Percentiles rank a stretch among this genome's conserved stretches.
Conservation (phyloP, 2,888 invertebrate species). For the Neelides folsomi region DNA sequence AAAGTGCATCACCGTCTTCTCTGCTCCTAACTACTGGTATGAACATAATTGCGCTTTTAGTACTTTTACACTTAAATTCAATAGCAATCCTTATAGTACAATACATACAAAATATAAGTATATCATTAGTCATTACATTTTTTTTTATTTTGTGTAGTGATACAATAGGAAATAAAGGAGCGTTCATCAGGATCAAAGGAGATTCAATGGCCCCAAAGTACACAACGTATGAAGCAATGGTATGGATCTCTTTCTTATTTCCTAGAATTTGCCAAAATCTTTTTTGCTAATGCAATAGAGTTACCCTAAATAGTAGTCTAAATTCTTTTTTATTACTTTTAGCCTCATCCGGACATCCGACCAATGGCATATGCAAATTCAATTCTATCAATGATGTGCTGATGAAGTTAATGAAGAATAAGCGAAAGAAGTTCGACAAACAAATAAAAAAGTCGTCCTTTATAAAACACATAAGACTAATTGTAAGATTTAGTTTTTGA, state of each 20-base stretch:
- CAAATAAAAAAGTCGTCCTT: too few relatives aligned
- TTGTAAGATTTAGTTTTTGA: too few relatives aligned
- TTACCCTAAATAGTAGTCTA: background rate
- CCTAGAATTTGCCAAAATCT: constrained; percentile 6
- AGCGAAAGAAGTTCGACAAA: too few relatives aligned
- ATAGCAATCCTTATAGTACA: too few relatives aligned
- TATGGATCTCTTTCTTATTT: constrained; percentile 39
- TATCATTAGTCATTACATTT: too few relatives aligned
- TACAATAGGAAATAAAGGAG: constrained; percentile 97
- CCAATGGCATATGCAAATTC: constrained; percentile 94
- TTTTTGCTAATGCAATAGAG: background rate
- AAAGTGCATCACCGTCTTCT: constrained; percentile 96
- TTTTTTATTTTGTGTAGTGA: constrained; percentile 57
- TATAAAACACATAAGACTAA: too few relatives aligned
- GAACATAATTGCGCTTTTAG: too few relatives aligned
- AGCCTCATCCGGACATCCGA: constrained; percentile 93
- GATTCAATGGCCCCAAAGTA: constrained; percentile 79
- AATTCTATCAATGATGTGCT: constrained; percentile 43
- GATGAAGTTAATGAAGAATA: constrained; percentile 8
- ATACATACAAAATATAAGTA: too few relatives aligned
- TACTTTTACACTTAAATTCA: background rate
- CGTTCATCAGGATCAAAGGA: constrained; percentile 89
- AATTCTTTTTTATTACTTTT: constrained; percentile 31
- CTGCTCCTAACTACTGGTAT: constrained; percentile 98
- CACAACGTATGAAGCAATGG: constrained; percentile 87